Conservation (phyloP, 2,113 vertebrate genomes). For the Eonycteris spelaea region DNA sequence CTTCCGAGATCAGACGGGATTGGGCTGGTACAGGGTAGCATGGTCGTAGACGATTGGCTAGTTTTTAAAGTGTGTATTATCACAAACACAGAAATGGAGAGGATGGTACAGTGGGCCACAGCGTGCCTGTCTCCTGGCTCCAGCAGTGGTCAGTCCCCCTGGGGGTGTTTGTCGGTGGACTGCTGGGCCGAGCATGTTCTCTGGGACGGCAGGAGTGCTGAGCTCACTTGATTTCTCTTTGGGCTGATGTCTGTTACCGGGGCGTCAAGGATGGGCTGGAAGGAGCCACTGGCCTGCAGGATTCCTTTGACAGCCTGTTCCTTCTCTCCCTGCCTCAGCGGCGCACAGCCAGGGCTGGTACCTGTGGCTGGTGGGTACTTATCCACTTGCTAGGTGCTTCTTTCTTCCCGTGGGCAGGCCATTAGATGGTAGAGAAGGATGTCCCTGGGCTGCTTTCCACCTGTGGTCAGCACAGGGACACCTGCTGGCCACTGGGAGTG, state of each 20-base stretch:
- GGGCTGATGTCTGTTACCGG: neutral
- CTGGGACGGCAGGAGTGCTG: neutral
- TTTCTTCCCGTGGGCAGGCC: accelerated
- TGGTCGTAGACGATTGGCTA: neutral
- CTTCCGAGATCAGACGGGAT: too few species aligned
- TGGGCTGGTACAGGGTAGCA: too few species aligned
- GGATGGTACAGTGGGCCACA: too few species aligned
- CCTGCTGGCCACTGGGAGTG: neutral
- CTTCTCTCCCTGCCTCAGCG: neutral
- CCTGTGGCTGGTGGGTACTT: neutral
- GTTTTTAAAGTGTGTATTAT: neutral
- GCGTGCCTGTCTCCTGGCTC: accelerated
- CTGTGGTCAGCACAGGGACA: neutral
- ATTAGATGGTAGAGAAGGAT: neutral
- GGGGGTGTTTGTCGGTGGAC: neutral
- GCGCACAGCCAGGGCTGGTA: too few species aligned
- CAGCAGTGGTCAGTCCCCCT: neutral
- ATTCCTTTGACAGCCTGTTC: neutral
- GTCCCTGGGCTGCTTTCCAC: neutral
- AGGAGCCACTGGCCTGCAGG: neutral
- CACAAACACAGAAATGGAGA: neutral
- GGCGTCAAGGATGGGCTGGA: neutral
- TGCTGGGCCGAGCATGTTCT: neutral
- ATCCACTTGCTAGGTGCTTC: neutral
- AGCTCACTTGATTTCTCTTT: neutral